These are phyloP conservation scores for Vidua chalybeata DNA, from an alignment of 2,113 vertebrate genomes.

Conservation along the genomic window DNA sequence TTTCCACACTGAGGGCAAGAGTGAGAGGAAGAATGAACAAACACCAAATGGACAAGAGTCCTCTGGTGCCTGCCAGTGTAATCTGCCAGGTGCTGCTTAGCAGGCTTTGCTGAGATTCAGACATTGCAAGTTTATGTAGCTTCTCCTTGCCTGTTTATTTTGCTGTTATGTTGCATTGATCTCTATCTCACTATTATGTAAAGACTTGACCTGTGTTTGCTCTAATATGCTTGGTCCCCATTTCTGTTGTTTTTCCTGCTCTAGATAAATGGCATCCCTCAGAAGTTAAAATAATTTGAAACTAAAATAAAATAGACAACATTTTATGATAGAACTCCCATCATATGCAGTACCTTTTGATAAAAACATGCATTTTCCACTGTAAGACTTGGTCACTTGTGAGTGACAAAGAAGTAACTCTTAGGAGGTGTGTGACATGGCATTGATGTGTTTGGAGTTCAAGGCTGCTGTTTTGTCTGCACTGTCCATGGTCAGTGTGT, in stretches of 20 bases:
- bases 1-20: not conserved
- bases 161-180: not conserved
- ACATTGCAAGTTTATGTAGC: not conserved
- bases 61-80: not conserved
- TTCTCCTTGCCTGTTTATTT: not conserved
- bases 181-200: not conserved
- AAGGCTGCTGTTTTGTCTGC: not conserved
- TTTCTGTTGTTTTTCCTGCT: not conserved
- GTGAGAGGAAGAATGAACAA: not conserved
- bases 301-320: not conserved
- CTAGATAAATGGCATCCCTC: not conserved
- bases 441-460: not conserved
- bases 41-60: not conserved
- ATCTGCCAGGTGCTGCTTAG: not conserved
- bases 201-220: not conserved
- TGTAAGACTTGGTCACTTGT: not conserved
- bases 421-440: not conserved
- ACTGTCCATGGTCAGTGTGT: not conserved
- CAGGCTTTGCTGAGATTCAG: not conserved
- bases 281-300: not conserved
- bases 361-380: not conserved
- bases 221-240: rapidly evolving
- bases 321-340: not conserved
- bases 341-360: not conserved
- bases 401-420: not conserved